These are phyloP conservation scores for Philopotamus ludificatus DNA, from an alignment of 1,140 invertebrate species.

Conservation along the genomic window DNA sequence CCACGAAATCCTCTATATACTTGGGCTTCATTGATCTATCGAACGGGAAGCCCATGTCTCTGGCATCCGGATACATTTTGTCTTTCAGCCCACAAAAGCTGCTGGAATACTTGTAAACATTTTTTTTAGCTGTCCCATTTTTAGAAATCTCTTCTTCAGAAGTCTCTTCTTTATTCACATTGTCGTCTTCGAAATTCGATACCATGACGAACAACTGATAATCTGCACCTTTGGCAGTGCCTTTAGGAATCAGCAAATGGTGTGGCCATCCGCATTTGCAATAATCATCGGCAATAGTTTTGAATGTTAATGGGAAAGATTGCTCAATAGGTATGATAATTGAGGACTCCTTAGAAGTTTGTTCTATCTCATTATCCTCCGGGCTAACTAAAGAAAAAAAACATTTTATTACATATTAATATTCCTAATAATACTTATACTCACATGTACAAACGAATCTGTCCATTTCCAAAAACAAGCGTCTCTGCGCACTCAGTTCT, in stretches of 20 bases:
- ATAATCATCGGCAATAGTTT: conserved; percentile 63
- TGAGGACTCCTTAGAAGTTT: conserved; percentile 65
- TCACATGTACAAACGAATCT: conserved; percentile 66
- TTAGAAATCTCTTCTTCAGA: no score
- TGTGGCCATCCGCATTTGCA: conserved; percentile 88
- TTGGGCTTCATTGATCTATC: no score
- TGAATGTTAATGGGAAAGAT: conserved; percentile 68
- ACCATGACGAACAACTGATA: conserved; percentile 82
- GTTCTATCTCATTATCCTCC: conserved; percentile 64
- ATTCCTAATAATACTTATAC: conserved; percentile 37
- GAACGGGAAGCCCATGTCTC: conserved; percentile 71
- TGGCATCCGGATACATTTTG: conserved; percentile 62
- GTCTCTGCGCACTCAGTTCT: conserved; percentile 65
- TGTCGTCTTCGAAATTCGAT: conserved; percentile 72
- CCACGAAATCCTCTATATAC: no score
- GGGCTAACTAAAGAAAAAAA: conserved; percentile 56
- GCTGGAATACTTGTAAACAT: no score
- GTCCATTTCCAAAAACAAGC: conserved; percentile 77
- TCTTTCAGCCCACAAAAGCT: conserved; percentile 68
- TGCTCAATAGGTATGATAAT: conserved; percentile 73
- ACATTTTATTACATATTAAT: neutral
- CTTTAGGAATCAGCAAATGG: conserved; percentile 79
- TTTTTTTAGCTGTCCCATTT: no score
- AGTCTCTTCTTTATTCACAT: no score
- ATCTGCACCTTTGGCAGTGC: conserved; percentile 64